Conservation (phyloP, 2,888 invertebrate genomes). For the Drosophila antonietae region DNA sequence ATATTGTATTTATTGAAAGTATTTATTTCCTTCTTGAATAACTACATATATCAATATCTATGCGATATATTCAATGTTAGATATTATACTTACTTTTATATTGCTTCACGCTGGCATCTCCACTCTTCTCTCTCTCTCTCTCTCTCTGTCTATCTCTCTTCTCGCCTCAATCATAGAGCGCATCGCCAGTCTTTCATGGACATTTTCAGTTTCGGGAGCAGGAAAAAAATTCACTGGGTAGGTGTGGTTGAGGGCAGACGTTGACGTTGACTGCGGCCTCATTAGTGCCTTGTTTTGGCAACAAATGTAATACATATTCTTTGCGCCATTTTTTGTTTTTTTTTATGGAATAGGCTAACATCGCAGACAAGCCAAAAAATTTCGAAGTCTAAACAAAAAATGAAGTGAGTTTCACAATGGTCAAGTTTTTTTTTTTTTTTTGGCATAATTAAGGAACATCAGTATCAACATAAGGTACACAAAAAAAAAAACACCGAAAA, state of each 20-base stretch:
- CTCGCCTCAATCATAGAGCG: no score
- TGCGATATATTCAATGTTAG: no score
- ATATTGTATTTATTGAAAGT: no score
- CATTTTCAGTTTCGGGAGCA: not conserved
- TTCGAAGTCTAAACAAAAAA: not conserved
- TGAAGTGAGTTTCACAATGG: not conserved
- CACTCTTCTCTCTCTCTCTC: no score
- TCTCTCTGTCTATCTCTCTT: no score
- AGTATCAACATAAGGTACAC: not conserved
- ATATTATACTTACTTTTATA: no score
- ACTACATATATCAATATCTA: no score
- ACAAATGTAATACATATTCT: not conserved
- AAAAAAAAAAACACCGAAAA: not conserved
- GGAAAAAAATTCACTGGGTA: not conserved
- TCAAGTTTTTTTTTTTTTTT: not conserved
- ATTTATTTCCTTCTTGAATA: not conserved
- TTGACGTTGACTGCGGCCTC: not conserved
- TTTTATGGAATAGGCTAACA: not conserved
- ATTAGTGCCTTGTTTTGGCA: not conserved
- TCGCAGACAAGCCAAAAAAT: not conserved
- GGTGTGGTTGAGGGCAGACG: not conserved
- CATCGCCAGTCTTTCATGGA: no score
- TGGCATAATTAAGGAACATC: not conserved
- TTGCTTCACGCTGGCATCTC: no score
- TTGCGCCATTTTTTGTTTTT: not conserved